phyloP scores from a whole-genome alignment of 2,888 invertebrate species.

The Drosophila borborema region DNA sequence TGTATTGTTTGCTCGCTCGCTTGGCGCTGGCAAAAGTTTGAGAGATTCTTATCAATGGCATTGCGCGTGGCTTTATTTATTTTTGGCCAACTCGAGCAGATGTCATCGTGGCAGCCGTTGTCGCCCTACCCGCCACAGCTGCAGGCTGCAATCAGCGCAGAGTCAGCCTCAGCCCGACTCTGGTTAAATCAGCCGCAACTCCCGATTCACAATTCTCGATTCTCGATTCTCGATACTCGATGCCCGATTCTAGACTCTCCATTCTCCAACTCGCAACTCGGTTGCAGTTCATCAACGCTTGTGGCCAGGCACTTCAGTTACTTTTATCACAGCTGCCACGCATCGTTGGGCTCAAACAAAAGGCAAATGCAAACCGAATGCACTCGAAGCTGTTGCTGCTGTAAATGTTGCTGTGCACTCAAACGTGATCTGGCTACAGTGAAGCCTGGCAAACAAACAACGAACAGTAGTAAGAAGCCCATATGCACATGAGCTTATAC shows the following conservation, averaged over 20 bases:
- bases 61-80: conserved; percentile 49
- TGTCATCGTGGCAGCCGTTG: conserved; percentile 12
- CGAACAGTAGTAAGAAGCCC: too few relatives aligned
- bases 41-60: conserved; percentile 45
- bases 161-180: background rate
- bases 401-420: conserved; percentile 46
- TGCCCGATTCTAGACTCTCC: too few relatives aligned
- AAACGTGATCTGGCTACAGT: conserved; percentile 34
- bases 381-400: conserved; percentile 34
- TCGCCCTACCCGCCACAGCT: background rate
- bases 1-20: conserved; percentile 54
- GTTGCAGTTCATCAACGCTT: conserved; percentile 56
- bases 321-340: conserved; percentile 76
- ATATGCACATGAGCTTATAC: too few relatives aligned
- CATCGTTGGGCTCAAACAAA: conserved; percentile 75
- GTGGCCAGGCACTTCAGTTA: conserved; percentile 58
- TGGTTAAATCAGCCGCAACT: conserved; percentile 28
- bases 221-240: background rate
- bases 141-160: conserved; percentile 26
- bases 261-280: conserved; percentile 4
- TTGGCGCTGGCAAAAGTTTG: conserved; percentile 24
- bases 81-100: conserved; percentile 50
- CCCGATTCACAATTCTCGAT: background rate
- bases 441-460: background rate
- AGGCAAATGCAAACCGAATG: conserved; percentile 63